Conservation (phyloP, 2,888 invertebrate species). For the Conomelus anceps region DNA sequence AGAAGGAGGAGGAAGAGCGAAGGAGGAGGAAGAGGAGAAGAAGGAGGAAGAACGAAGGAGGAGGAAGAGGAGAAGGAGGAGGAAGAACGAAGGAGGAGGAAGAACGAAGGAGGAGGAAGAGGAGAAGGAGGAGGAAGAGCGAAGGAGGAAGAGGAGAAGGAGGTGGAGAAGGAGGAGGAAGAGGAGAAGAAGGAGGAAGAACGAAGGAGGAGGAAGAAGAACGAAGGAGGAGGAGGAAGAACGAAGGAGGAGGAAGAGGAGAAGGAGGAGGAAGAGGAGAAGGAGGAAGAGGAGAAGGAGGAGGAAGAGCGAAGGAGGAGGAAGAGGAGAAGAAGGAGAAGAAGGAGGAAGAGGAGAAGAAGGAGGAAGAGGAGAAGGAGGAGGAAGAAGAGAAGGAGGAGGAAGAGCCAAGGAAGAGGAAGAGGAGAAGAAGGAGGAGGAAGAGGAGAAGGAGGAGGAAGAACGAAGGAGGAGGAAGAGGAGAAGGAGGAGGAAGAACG, state of each 20-base stretch:
- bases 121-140: too few relatives aligned
- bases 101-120: too few relatives aligned
- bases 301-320: neutral
- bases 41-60: too few relatives aligned
- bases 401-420: neutral
- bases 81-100: too few relatives aligned
- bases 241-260: neutral
- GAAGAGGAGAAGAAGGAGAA: neutral
- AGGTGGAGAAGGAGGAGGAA: neutral
- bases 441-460: too few relatives aligned
- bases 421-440: neutral
- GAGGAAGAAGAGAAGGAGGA: neutral
- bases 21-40: too few relatives aligned
- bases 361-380: neutral
- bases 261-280: neutral
- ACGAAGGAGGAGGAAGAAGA: neutral
- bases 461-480: too few relatives aligned
- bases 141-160: neutral
- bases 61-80: too few relatives aligned
- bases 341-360: neutral
- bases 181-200: neutral
- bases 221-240: neutral
- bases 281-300: neutral
- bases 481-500: too few relatives aligned
- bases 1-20: too few relatives aligned